Percentiles rank a stretch among this genome's conserved stretches.
phyloP scores from a whole-genome alignment of 2,113 vertebrate species.

The Xerus inauris region DNA sequence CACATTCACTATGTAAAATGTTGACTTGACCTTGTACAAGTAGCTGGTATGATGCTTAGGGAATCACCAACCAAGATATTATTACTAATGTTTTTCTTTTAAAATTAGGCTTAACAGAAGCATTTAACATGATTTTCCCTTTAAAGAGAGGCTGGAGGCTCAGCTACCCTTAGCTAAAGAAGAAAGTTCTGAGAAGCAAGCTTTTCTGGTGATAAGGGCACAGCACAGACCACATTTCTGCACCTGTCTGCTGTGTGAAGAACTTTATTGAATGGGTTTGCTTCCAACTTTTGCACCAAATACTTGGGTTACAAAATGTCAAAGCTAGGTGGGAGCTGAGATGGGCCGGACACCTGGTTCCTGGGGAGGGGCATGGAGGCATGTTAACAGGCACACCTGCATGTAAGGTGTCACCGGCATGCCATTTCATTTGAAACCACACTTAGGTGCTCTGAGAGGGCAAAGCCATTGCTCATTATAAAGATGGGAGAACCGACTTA shows the following conservation, averaged over 20 bases:
- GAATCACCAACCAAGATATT: not conserved
- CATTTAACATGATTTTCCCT: not conserved
- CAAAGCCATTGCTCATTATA: not conserved
- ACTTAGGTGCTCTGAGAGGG: not conserved
- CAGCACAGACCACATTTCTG: not conserved
- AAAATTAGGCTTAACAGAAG: not conserved
- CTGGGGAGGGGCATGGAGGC: too few relatives aligned
- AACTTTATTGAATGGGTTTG: not conserved
- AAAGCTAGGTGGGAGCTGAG: not conserved
- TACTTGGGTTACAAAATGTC: not conserved
- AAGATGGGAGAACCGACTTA: not conserved
- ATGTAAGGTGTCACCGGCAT: not conserved
- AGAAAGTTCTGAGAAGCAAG: not conserved
- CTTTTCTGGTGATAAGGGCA: not conserved
- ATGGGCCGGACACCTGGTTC: not conserved
- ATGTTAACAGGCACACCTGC: too few relatives aligned
- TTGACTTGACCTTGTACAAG: not conserved
- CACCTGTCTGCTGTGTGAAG: not conserved
- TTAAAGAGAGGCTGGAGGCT: not conserved
- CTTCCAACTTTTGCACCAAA: not conserved
- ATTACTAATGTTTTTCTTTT: constrained; percentile 20
- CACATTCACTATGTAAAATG: not conserved
- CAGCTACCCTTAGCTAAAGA: not conserved
- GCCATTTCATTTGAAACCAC: not conserved
- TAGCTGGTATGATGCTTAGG: not conserved